phyloP scores from a whole-genome alignment of 2,113 vertebrate species.

The Microtus pennsylvanicus region DNA sequence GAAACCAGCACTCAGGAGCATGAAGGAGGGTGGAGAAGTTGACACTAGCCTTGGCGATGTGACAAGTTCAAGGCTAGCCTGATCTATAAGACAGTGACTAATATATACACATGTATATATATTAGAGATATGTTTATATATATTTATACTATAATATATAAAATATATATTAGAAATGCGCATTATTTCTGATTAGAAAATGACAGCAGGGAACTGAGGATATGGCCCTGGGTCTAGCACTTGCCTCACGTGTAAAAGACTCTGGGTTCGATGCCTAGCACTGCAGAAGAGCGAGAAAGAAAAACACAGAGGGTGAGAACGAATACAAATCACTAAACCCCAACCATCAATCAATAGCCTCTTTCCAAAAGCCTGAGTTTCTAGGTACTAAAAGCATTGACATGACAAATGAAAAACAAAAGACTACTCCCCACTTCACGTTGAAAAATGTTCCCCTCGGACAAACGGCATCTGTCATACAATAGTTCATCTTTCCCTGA shows the following conservation, averaged over 20 bases:
- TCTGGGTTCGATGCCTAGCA: not conserved
- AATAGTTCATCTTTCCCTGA: slow-evolving; percentile 60
- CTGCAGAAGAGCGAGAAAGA: not conserved
- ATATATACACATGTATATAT: not conserved
- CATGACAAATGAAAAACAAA: slow-evolving; percentile 45
- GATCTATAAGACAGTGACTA: not conserved
- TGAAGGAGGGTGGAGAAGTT: not conserved
- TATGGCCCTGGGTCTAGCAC: not conserved
- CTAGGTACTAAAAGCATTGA: slow-evolving; percentile 6
- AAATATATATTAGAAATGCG: not conserved
- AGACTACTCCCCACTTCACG: not conserved
- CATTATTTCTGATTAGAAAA: slow-evolving; percentile 36
- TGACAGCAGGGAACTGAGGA: not conserved
- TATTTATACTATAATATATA: not conserved
- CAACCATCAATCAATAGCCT: slow-evolving; percentile 48
- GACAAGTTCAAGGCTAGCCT: not conserved
- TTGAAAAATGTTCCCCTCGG: slow-evolving; percentile 38
- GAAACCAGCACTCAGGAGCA: not conserved
- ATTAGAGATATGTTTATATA: too few species aligned
- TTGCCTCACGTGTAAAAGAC: not conserved
- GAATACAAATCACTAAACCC: slow-evolving; percentile 25
- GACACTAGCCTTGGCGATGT: not conserved
- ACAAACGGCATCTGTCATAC: slow-evolving; percentile 22
- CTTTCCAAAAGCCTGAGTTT: slow-evolving; percentile 33
- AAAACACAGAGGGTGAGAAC: not conserved